Percentiles rank a stretch among this genome's conserved stretches.
These are phyloP conservation scores for Pseudochirops corinnae DNA, from an alignment of 2,797 vertebrate species.

Conservation along the genomic window DNA sequence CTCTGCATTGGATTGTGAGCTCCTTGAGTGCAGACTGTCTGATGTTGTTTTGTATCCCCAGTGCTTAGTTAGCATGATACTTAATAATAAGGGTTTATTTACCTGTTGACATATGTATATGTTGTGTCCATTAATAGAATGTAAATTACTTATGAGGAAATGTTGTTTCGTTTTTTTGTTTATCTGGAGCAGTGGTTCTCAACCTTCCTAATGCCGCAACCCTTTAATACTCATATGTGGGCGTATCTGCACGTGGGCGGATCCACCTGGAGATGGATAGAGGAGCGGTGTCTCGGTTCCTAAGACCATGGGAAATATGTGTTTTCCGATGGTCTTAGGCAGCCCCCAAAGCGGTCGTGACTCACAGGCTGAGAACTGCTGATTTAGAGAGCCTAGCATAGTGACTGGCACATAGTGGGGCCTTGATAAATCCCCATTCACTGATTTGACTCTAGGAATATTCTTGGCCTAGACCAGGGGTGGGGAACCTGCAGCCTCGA, in stretches of 20 bases:
- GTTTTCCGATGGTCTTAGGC: too few species aligned
- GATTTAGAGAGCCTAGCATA: neutral
- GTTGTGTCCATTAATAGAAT: neutral
- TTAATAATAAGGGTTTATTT: neutral
- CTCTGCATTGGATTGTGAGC: neutral
- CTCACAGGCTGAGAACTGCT: too few species aligned
- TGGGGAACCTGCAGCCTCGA: too few species aligned
- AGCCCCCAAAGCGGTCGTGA: too few species aligned
- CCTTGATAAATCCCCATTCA: neutral
- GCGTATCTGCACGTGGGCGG: too few species aligned
- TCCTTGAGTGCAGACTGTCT: neutral
- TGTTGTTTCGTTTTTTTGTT: neutral
- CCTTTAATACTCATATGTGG: too few species aligned
- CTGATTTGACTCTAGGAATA: neutral
- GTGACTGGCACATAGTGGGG: neutral
- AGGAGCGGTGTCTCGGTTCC: too few species aligned
- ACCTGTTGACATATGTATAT: neutral
- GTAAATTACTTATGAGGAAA: neutral
- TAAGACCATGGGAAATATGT: too few species aligned
- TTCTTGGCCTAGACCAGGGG: neutral
- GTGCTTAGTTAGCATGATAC: neutral
- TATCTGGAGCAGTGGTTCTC: neutral
- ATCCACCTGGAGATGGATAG: too few species aligned
- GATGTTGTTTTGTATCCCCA: neutral
- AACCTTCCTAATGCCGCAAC: too few species aligned